Evolutionary conservation across 2,888 invertebrate species (phyloP).

Genomic region (Thalpophila matura): DNA sequence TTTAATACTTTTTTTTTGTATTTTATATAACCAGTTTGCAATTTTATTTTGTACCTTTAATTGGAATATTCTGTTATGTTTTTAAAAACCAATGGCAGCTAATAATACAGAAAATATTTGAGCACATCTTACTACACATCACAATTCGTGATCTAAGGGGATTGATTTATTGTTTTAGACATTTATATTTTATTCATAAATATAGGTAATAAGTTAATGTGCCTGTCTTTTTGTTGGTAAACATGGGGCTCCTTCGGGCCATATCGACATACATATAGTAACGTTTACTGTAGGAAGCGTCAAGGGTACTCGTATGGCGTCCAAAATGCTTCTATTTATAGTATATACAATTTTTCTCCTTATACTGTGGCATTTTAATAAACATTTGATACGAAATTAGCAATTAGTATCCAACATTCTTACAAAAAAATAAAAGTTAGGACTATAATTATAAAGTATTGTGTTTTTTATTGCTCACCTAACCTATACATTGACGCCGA

Average conservation of each 20-base stretch:
- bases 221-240: conserved; percentile 76
- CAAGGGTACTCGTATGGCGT: conserved; percentile 63
- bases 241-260: conserved; percentile 41
- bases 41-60: conserved; percentile 54
- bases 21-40: conserved; percentile 59
- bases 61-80: conserved; percentile 55
- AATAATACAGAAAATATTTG: conserved; percentile 61
- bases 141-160: conserved; percentile 83
- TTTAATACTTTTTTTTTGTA: conserved; percentile 61
- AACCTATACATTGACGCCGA: background rate
- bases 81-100: conserved; percentile 74
- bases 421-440: conserved; percentile 87
- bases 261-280: conserved; percentile 49
- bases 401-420: conserved; percentile 87
- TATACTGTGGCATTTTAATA: conserved; percentile 83
- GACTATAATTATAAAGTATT: conserved; percentile 64
- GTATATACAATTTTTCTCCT: conserved; percentile 85
- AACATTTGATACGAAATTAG: conserved; percentile 88
- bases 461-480: conserved; percentile 64
- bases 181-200: conserved; percentile 76
- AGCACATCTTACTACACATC: conserved; percentile 80
- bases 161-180: conserved; percentile 80
- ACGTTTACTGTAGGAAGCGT: conserved; percentile 65
- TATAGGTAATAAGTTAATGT: conserved; percentile 84
- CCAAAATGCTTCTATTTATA: conserved; percentile 78